Conservation (phyloP, 2,113 vertebrate species). For the Ia io region DNA sequence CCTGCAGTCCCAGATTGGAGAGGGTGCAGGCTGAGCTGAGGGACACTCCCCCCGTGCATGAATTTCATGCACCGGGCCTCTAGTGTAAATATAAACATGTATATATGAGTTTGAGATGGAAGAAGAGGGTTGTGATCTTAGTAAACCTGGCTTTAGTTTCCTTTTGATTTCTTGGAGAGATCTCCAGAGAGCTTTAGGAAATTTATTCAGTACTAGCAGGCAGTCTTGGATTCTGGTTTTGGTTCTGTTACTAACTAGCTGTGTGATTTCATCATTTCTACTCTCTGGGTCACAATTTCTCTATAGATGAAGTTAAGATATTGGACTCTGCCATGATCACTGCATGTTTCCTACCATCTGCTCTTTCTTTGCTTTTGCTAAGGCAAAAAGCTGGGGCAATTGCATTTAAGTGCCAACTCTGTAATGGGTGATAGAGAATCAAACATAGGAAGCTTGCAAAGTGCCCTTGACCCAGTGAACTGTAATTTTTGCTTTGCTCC, state of each 20-base stretch:
- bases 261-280: constrained; percentile 18
- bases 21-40: too few relatives aligned
- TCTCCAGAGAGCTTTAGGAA: constrained; percentile 15
- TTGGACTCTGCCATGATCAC: background rate
- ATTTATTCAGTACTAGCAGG: background rate
- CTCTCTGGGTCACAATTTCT: background rate
- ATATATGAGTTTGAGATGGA: background rate
- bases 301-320: background rate
- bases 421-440: background rate
- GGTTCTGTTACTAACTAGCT: background rate
- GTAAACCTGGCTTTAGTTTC: background rate
- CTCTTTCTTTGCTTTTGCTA: background rate
- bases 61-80: too few relatives aligned
- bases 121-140: background rate
- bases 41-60: too few relatives aligned
- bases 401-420: background rate
- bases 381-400: background rate
- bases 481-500: background rate
- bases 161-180: constrained; percentile 9
- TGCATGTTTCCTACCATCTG: background rate
- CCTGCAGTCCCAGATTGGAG: too few relatives aligned
- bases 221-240: background rate
- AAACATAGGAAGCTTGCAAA: background rate
- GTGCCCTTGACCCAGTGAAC: background rate
- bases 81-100: background rate